Conservation (phyloP, 2,888 invertebrate genomes). For the Leptinotarsa rubiginosa region DNA sequence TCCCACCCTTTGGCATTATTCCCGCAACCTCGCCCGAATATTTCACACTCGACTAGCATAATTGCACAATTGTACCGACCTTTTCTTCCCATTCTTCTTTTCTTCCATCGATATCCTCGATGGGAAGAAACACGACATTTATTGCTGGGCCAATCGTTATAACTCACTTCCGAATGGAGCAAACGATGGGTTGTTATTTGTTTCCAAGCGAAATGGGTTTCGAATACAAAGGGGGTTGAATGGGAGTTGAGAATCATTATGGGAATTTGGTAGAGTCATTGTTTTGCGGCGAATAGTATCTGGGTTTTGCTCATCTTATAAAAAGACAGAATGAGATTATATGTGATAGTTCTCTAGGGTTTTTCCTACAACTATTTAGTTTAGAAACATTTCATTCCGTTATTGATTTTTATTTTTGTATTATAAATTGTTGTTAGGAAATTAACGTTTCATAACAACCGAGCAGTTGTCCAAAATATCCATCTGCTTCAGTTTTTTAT, state of each 20-base stretch:
- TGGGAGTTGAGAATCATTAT: not conserved
- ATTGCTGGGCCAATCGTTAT: conserved; percentile 22
- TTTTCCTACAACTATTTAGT: too few species aligned
- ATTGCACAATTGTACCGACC: conserved; percentile 40
- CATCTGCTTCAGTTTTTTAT: too few species aligned
- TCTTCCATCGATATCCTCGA: conserved; percentile 13
- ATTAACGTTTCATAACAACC: too few species aligned
- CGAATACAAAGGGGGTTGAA: not conserved
- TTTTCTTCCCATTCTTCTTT: conserved; percentile 11
- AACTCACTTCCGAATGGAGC: conserved; percentile 8
- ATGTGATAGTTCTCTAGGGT: too few species aligned
- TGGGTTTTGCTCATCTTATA: not conserved
- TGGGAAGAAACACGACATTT: conserved; percentile 28
- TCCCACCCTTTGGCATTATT: conserved; percentile 19
- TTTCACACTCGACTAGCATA: conserved; percentile 44
- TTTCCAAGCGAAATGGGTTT: not conserved
- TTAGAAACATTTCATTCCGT: too few species aligned
- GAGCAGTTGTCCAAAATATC: too few species aligned
- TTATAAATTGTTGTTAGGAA: too few species aligned
- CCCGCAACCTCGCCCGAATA: conserved; percentile 21
- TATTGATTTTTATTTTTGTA: too few species aligned
- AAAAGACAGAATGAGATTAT: too few species aligned
- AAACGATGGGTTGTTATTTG: conserved; percentile 3
- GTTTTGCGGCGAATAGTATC: not conserved
- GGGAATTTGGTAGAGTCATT: not conserved